Percentiles rank a stretch among this genome's conserved stretches.
Evolutionary conservation across 1,140 invertebrate genomes (phyloP).

Genomic region (Chionoecetes opilio): DNA sequence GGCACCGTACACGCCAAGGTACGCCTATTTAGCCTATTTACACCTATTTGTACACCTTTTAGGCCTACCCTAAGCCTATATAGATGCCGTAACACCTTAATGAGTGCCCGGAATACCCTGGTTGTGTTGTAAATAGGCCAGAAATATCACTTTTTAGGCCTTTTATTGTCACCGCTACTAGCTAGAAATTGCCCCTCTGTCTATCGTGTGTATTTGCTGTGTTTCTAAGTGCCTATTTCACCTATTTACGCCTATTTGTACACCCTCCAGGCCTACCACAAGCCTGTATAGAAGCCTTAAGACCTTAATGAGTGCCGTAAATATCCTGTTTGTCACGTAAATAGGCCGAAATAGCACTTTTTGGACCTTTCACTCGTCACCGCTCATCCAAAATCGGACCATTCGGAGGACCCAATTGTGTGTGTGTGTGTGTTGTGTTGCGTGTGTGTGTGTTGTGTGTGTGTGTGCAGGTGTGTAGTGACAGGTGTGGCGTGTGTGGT

Average conservation of each 20-base stretch:
- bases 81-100: neutral
- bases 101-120: neutral
- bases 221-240: neutral
- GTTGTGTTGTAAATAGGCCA: neutral
- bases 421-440: no score
- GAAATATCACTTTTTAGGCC: neutral
- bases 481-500: no score
- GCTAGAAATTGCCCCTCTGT: neutral
- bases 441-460: no score
- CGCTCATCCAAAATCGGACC: no score
- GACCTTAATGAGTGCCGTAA: no score
- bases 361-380: no score
- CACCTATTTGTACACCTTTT: neutral
- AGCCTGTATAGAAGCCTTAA: no score
- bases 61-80: neutral
- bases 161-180: neutral
- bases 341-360: no score
- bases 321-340: no score
- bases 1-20: conserved; percentile 75
- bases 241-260: neutral
- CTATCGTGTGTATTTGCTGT: neutral
- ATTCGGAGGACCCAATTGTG: no score
- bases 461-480: no score
- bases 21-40: neutral
- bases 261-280: no score